phyloP scores from a whole-genome alignment of 1,140 invertebrate genomes.

The Cylas formicarius region DNA sequence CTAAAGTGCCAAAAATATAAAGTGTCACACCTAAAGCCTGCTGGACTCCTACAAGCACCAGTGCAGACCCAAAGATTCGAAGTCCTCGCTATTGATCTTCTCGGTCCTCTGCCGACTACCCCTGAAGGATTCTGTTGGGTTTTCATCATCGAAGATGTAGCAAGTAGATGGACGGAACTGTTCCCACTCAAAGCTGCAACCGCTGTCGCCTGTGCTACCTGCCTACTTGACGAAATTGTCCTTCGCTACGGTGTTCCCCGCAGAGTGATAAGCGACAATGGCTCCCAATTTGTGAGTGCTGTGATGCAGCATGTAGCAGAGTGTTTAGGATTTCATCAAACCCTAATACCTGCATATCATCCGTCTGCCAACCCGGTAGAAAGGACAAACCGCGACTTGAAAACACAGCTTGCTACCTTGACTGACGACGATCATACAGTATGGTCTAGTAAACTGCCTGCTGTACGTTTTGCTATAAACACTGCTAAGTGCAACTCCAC shows the following conservation, averaged over 20 bases:
- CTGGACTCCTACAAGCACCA: slow-evolving; percentile 32
- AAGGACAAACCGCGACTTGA: slow-evolving; percentile 40
- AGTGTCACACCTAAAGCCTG: slow-evolving; percentile 23
- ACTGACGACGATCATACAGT: slow-evolving; percentile 32
- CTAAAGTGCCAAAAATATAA: slow-evolving; percentile 17
- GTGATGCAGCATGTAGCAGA: slow-evolving; percentile 37
- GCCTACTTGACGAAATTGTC: slow-evolving; percentile 22
- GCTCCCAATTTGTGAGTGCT: slow-evolving; percentile 21
- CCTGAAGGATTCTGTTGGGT: slow-evolving; percentile 15
- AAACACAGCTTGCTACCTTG: slow-evolving; percentile 36
- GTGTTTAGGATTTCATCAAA: slow-evolving; percentile 33
- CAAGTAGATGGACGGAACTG: slow-evolving; percentile 26
- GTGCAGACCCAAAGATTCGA: slow-evolving; percentile 26
- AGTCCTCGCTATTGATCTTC: slow-evolving; percentile 33
- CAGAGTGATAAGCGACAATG: slow-evolving; percentile 28
- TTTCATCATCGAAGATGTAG: slow-evolving; percentile 22
- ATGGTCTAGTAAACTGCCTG: slow-evolving; percentile 37
- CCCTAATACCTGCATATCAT: slow-evolving; percentile 37
- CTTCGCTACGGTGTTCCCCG: slow-evolving; percentile 23
- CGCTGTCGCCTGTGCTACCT: slow-evolving; percentile 20
- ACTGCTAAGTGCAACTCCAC: slow-evolving; percentile 38
- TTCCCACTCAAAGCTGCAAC: slow-evolving; percentile 23
- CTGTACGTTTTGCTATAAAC: slow-evolving; percentile 42
- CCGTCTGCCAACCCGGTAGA: slow-evolving; percentile 41
- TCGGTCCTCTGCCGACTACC: slow-evolving; percentile 22